Evolutionary conservation across 2,797 vertebrate genomes (phyloP).

Genomic region (Netta rufina): DNA sequence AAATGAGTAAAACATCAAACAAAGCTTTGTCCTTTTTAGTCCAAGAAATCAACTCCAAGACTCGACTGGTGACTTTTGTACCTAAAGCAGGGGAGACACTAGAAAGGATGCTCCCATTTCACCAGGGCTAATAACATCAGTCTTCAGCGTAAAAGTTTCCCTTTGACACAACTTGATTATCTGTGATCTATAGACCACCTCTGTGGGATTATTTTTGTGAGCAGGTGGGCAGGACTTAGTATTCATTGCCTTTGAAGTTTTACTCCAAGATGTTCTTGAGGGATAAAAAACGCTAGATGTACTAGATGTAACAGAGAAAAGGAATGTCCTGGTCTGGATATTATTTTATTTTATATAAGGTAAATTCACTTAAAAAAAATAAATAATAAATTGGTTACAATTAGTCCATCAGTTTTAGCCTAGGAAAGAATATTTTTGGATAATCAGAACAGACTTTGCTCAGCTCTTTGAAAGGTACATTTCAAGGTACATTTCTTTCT

Average conservation of each 20-base stretch:
- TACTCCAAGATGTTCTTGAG: background rate
- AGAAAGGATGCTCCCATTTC: background rate
- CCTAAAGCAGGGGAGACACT: background rate
- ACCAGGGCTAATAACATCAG: background rate
- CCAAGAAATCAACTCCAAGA: background rate
- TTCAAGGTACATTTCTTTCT: background rate
- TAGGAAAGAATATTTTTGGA: slow-evolving; percentile 6
- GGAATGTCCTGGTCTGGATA: background rate
- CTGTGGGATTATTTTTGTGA: background rate
- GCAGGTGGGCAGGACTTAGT: background rate
- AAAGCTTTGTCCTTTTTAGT: background rate
- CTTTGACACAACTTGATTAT: background rate
- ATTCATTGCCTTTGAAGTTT: background rate
- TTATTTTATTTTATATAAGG: background rate
- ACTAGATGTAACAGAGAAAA: background rate
- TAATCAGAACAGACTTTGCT: background rate
- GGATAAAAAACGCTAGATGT: background rate
- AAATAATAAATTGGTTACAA: background rate
- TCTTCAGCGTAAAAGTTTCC: background rate
- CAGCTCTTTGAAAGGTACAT: slow-evolving; percentile 24
- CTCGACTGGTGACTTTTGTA: background rate
- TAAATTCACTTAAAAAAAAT: background rate
- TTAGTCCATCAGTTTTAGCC: slow-evolving; percentile 24
- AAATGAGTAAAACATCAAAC: background rate
- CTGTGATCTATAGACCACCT: background rate